These are phyloP conservation scores for Strigamia transsilvanica DNA, from an alignment of 2,888 invertebrate genomes.

Conservation along the genomic window DNA sequence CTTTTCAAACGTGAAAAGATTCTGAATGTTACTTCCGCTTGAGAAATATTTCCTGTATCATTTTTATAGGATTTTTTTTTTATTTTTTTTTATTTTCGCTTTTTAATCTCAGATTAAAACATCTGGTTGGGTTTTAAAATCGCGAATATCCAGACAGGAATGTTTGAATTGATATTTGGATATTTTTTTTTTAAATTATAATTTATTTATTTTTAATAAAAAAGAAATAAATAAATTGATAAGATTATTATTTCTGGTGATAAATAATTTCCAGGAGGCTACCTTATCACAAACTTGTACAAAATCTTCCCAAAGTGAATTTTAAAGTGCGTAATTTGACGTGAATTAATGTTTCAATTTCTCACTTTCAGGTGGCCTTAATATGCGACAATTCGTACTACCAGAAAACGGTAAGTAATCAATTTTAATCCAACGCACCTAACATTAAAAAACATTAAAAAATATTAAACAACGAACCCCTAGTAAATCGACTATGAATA, in stretches of 20 bases:
- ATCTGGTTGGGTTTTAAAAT: background rate
- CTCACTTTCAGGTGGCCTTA: slow-evolving; percentile 29
- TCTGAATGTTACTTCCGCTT: background rate
- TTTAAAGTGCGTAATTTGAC: background rate
- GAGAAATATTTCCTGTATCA: background rate
- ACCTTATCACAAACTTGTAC: too few relatives aligned
- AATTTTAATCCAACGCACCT: background rate
- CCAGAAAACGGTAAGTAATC: slow-evolving; percentile 17
- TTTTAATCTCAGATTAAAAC: slow-evolving; percentile 17
- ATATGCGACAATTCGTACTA: slow-evolving; percentile 22
- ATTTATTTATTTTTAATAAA: background rate
- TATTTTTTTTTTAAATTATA: background rate
- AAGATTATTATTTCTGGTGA: background rate
- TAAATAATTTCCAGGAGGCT: too few relatives aligned
- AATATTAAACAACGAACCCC: background rate
- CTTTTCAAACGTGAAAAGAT: background rate
- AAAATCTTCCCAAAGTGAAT: background rate
- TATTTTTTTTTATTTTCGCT: background rate
- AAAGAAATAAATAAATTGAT: background rate
- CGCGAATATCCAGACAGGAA: background rate
- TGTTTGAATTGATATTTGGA: background rate
- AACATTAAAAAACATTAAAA: background rate
- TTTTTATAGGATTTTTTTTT: background rate
- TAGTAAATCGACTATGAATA: background rate
- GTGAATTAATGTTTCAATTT: background rate